Base-by-base conservation (phyloP, 1,140 invertebrate genomes). In the Lordiphosa clarofinis region DNA sequence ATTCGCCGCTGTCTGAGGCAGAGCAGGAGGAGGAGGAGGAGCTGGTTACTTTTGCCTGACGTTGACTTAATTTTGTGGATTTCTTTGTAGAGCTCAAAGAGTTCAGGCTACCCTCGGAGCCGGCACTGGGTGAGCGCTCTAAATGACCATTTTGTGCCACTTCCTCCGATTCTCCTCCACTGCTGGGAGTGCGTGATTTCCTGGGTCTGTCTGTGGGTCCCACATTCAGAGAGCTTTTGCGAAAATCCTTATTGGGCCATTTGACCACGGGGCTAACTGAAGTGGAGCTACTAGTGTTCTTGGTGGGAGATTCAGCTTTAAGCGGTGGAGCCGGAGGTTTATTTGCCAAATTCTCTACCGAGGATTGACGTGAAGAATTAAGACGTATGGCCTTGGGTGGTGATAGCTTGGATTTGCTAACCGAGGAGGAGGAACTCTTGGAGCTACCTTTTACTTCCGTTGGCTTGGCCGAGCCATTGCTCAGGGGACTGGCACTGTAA, bases 181-280 rank as follows among this genome's bases (percentile, higher is more conserved):
- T 89, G 46, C 82, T 88, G 7, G 88, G 81, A 10, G 87, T 87
- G 19, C 86, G 67, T 0, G 79, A 87, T 42, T 88, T 86, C 12
- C 89, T 89, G 0, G 88, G 74, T 31, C 88, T 82, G 12, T 89
- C 90, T 0, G 91, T 90, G 33, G 87, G 89, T 54, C 92, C 92
- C 91, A 94, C 94, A 81, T 95, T 95, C 6, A 95, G 86, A 0
- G 92, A 92, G 0, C 94, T 94, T 86, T 95, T 95, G 8, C 94
- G 90, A 73, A 94, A 94, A 79, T 95, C 94, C 89, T 95, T 94
- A 82, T 94, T 94, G 4, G 91, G 90, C 75, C 75, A 81, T 52
- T 91, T 91, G 0, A 69, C 69, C 90, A 46, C 90, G 8, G 90
- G 62, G 13, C 56, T 75, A 3, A 62, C 53, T 0, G 67, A 56